Evolutionary conservation across 2,113 vertebrate species (phyloP).

Genomic region (Myrmophylax atrothorax): DNA sequence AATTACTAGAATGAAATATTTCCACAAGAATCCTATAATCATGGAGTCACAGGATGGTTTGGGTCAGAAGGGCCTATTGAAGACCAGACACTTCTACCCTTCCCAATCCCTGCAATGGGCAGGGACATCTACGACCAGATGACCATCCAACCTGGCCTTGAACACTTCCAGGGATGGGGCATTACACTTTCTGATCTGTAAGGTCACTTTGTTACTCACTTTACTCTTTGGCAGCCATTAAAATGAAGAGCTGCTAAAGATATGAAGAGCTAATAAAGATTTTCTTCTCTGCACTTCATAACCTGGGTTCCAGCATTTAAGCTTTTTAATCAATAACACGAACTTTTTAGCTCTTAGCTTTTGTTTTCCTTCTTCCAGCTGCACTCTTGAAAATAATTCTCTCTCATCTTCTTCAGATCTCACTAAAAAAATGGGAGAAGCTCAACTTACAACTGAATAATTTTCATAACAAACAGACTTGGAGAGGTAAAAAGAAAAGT

Average conservation of each 20-base stretch:
- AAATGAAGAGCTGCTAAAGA: not conserved
- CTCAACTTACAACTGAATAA: not conserved
- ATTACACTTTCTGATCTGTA: not conserved
- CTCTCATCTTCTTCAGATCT: slow-evolving; percentile 1
- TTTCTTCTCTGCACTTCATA: not conserved
- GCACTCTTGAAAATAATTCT: slow-evolving; percentile 7
- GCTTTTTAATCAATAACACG: not conserved
- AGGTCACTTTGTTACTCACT: not conserved
- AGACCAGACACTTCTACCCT: not conserved
- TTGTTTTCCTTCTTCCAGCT: slow-evolving; percentile 16
- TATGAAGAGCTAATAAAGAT: not conserved
- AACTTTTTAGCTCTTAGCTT: not conserved
- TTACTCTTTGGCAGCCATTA: not conserved
- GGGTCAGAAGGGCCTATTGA: not conserved
- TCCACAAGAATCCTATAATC: accelerated
- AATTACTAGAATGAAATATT: not conserved
- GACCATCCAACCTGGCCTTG: not conserved
- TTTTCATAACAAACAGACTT: slow-evolving; percentile 29
- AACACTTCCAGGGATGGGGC: not conserved
- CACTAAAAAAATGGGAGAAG: not conserved
- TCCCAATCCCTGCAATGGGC: not conserved
- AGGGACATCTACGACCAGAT: not conserved
- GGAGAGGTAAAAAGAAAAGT: not conserved
- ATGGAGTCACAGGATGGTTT: not conserved
- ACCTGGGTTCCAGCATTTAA: not conserved